Conservation (phyloP, 2,888 invertebrate genomes). For the Chesias legatella region DNA sequence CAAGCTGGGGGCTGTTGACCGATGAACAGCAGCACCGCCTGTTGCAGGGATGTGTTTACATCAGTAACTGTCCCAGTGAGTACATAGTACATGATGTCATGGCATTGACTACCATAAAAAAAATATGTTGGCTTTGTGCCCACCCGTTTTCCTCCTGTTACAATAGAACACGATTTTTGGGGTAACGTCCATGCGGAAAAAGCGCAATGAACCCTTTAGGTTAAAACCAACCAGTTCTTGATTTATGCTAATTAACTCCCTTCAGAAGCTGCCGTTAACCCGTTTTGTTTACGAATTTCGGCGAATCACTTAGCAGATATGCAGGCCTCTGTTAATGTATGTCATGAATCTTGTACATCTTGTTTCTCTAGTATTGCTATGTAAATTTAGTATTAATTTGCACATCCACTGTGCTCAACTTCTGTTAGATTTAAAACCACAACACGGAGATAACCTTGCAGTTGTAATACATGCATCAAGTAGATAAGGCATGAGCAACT, state of each 20-base stretch:
- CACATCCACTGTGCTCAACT: too few species aligned
- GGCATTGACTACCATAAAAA: conserved; percentile 70
- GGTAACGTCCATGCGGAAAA: conserved; percentile 62
- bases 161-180: conserved; percentile 52
- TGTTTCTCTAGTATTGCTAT: too few species aligned
- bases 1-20: conserved; percentile 32
- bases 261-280: conserved; percentile 30
- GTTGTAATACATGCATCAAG: conserved; percentile 10
- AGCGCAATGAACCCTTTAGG: conserved; percentile 61
- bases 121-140: conserved; percentile 78
- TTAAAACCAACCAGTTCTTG: conserved; percentile 55
- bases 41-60: conserved; percentile 76
- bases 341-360: too few species aligned
- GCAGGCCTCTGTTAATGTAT: neutral
- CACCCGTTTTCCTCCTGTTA: conserved; percentile 73
- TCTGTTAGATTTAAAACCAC: conserved; percentile 5
- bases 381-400: too few species aligned
- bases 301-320: conserved; percentile 7
- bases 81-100: conserved; percentile 79
- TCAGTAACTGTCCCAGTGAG: conserved; percentile 70
- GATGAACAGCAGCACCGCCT: conserved; percentile 43
- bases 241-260: conserved; percentile 50
- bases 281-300: conserved; percentile 25
- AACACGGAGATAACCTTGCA: conserved; percentile 34
- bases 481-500: conserved; percentile 35